Percentiles rank a stretch among this genome's conserved stretches.
Evolutionary conservation across 2,113 vertebrate species (phyloP).

Genomic region (Megaleporinus macrocephalus): DNA sequence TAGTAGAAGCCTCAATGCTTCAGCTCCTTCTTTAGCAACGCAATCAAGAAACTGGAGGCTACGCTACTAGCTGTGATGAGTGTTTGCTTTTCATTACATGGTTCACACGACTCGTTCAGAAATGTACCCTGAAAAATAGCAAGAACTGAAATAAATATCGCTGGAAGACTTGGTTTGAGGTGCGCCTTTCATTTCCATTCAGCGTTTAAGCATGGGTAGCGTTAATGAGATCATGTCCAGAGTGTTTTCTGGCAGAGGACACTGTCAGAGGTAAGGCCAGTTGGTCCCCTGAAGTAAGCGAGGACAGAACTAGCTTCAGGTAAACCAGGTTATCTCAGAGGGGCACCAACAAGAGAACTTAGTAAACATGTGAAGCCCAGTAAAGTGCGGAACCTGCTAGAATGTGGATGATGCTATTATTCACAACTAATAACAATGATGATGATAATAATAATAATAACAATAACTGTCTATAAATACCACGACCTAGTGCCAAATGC

Average conservation of each 20-base stretch:
- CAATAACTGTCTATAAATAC: neutral
- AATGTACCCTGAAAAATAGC: conserved; percentile 38
- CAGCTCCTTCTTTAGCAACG: neutral
- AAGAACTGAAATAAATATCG: conserved; percentile 38
- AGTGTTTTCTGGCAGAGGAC: neutral
- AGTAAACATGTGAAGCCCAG: neutral
- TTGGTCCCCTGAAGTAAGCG: neutral
- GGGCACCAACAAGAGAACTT: neutral
- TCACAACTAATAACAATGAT: no score
- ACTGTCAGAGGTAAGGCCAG: neutral
- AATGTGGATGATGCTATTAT: neutral
- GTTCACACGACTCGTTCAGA: conserved; percentile 23
- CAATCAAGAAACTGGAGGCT: neutral
- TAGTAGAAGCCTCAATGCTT: neutral
- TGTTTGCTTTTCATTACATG: conserved; percentile 3
- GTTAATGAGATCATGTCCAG: neutral
- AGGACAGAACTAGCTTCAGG: neutral
- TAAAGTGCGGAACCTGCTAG: conserved; percentile 36
- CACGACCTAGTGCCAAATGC: conserved; percentile 30
- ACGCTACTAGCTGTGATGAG: conserved; percentile 3
- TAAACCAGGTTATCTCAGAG: neutral
- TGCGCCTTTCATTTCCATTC: conserved; percentile 1
- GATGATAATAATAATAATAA: neutral
- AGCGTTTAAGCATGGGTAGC: neutral
- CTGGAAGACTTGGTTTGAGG: conserved; percentile 51